Evolutionary conservation across 2,113 vertebrate species (phyloP).

Genomic region (Caranx ignobilis): DNA sequence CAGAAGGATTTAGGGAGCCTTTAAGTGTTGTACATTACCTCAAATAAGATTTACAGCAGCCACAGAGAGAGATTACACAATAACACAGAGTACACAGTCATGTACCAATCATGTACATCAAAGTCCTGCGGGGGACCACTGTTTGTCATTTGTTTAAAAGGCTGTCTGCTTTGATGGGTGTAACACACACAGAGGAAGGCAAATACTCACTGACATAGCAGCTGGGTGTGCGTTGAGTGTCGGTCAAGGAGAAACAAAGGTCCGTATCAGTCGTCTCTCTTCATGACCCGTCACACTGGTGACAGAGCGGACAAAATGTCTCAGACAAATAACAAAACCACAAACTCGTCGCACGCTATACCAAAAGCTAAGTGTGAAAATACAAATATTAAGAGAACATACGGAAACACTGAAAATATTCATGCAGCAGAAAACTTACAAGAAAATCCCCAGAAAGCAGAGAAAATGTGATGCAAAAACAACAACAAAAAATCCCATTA

Average conservation of each 20-base stretch:
- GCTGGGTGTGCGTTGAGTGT: not conserved
- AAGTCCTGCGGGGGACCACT: constrained; percentile 39
- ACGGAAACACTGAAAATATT: not conserved
- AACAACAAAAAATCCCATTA: not conserved
- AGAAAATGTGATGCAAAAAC: constrained; percentile 1
- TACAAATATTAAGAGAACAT: not conserved
- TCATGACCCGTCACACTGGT: no score
- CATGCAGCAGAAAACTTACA: not conserved
- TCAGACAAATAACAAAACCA: not conserved
- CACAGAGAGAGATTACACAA: constrained; percentile 70
- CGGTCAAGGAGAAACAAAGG: constrained; percentile 5
- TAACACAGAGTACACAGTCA: constrained; percentile 48
- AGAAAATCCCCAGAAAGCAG: not conserved
- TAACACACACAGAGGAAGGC: not conserved
- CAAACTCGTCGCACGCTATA: not conserved
- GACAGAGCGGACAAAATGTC: not conserved
- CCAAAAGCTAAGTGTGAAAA: not conserved
- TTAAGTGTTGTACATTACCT: constrained; percentile 73
- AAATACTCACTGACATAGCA: not conserved
- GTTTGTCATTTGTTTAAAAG: constrained; percentile 27
- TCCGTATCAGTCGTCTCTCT: not conserved
- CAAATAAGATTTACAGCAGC: constrained; percentile 76
- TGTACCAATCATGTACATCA: constrained; percentile 58
- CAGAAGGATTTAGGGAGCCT: constrained; percentile 68
- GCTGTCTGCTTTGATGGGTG: not conserved